Evolutionary conservation across 2,113 vertebrate species (phyloP).

Genomic region (Zapornia atra): DNA sequence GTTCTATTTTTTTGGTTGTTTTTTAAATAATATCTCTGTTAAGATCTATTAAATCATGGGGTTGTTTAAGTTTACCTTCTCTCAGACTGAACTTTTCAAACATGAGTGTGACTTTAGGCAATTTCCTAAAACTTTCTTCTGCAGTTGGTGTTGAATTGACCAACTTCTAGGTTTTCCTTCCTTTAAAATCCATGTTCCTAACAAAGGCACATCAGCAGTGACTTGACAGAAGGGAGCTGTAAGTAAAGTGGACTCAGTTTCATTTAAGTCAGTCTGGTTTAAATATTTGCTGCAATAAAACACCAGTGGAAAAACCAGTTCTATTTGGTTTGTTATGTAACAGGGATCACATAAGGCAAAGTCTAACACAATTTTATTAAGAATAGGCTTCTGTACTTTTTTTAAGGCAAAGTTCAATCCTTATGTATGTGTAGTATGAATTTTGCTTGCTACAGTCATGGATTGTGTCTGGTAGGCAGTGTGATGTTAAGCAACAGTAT

Average conservation of each 20-base stretch:
- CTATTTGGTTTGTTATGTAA: not conserved
- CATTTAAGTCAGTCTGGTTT: not conserved
- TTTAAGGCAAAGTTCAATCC: not conserved
- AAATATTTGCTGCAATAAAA: not conserved
- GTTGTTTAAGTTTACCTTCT: not conserved
- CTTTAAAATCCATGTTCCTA: no score
- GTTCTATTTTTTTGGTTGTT: no score
- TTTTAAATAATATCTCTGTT: not conserved
- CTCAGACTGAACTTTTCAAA: not conserved
- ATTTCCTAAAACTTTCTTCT: accelerated
- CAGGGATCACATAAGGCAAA: not conserved
- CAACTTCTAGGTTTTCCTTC: not conserved
- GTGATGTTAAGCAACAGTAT: not conserved
- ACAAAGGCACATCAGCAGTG: not conserved
- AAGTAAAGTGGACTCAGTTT: not conserved
- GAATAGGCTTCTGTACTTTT: not conserved
- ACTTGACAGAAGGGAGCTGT: not conserved
- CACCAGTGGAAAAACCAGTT: not conserved
- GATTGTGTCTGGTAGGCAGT: not conserved
- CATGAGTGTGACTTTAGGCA: not conserved
- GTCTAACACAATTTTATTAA: not conserved
- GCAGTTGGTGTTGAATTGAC: not conserved
- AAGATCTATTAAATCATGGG: not conserved
- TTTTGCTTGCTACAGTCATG: not conserved
- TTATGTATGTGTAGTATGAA: not conserved